Evolutionary conservation across 2,797 vertebrate genomes (phyloP), one percentile per base, ranked within the genome.

Genomic region (Scomberomorus guttatus): DNA sequence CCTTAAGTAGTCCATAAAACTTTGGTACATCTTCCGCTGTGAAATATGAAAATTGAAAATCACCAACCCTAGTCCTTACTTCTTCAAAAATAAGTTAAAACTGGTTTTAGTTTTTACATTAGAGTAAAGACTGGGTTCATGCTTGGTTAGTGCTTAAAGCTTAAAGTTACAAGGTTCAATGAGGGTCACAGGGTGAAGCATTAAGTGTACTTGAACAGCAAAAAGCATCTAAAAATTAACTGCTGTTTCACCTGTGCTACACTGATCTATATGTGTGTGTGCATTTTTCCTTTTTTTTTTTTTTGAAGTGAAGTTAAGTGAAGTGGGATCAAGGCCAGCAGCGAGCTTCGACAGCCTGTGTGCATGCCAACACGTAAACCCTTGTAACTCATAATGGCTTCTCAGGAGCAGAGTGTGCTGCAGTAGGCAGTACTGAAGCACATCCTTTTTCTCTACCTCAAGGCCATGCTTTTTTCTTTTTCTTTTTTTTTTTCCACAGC

Each of bases 341-440:
- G 57, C 22, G 39, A 48, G 56, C 67, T 67, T 34, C 9, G 25
- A 42, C 72, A 66, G 54, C 62, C 22, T 37, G 69, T 58, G 57
- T 25, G 56, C 72, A 58, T 32, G 73, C 60, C 77, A 80, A 80
- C 60, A 58, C 55, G 13, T 75, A 83, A 82, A 85, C 71, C 68
- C 64, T 71, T 86, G 79, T 80, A 87, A 67, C 20, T 77, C 74
- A 60, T 79, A 79, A 87, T 71, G 81, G 64, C 75, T 79, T 79
- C 82, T 66, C 70, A 17, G 82, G 75, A 84, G 79, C 79, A 71
- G 62, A 59, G 66, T 72, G 64, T 72, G 65, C 63, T 70, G 73
- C 70, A 73, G 58, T 58, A 32, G 64, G 66, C 60, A 63, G 58
- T 14, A 61, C 62, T 81, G 48, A 84, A 80, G 58, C 77, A 78